Base-by-base conservation (phyloP, 2,888 invertebrate species). In the Hydriomena furcata region DNA sequence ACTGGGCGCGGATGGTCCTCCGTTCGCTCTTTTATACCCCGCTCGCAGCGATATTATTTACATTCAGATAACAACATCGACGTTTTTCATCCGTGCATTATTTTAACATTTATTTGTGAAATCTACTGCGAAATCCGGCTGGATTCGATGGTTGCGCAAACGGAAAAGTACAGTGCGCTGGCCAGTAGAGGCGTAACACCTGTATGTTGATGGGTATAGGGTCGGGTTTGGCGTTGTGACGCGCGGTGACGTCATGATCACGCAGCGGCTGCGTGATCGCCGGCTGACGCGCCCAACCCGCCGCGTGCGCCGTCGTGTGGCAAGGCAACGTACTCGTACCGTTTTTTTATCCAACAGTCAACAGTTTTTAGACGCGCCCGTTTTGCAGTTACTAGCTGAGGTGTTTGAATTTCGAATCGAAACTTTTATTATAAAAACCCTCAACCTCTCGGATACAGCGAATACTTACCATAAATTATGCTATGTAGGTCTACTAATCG, bases 231-330 rank as follows among this genome's bases (percentile, higher is more conserved):
- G 42, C 41, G 49, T 20, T 20, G 61, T 86, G 86, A 86, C 87
- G 86, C 67, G 70, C 24, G 63, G 20, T 83, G 82, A 85, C 86
- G 86, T 84, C 81, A 81, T 43, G 50, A 51, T 52, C 85, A 86
- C 81, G 84, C 79, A 25, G 45, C 36, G 58, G 36, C 50, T 52
- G 79, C 84, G 79, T 85, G 85, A 45, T 65, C 62, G 61, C 6
- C 36, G 68, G 56, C 70, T 72, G 83, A 76, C 83, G 82, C 79
- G 81, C 83, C 84, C 82, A 80, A 80, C 64, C 60, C 58, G 58
- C 65, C 60, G 57, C 61, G 59, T 51, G 43, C 52, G 53, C 52
- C 52, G 46, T 55, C 50, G 43, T 58, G 56, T 60, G 52, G 58
- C 58, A 56, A 58, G 57, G 54, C 1, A 13, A 5, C 31, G 11